phyloP scores from a whole-genome alignment of 92 coral and sea anemone genomes.

The Porites divaricata region DNA sequence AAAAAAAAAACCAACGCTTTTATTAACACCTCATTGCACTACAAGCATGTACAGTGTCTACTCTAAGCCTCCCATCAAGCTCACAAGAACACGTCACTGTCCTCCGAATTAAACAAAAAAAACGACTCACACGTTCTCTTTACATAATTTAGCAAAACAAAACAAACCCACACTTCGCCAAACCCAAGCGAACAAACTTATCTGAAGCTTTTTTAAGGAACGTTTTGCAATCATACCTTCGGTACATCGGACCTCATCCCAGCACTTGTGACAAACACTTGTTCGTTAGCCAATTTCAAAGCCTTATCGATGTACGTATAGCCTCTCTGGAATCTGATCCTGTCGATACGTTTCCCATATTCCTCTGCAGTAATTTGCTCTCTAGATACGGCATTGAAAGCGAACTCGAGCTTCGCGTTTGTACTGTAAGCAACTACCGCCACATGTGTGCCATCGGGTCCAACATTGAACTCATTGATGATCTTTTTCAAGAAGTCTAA shows the following conservation, averaged over 20 bases:
- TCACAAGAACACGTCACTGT: too few relatives aligned
- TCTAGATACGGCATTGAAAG: constrained; percentile 50
- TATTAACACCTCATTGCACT: too few relatives aligned
- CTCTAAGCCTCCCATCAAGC: constrained; percentile 12
- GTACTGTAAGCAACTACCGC: constrained; percentile 74
- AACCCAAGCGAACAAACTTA: too few relatives aligned
- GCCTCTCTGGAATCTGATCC: constrained; percentile 65
- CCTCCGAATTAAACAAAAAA: too few relatives aligned
- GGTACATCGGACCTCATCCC: constrained; percentile 58
- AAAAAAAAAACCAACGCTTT: not conserved
- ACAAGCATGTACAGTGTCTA: constrained; percentile 56
- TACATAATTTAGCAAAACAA: too few relatives aligned
- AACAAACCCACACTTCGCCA: too few relatives aligned
- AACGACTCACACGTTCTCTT: too few relatives aligned
- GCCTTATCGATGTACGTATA: constrained; percentile 76
- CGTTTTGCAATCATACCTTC: not conserved
- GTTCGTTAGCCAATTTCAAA: constrained; percentile 49
- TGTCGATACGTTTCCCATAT: constrained; percentile 45
- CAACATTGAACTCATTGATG: constrained; percentile 56
- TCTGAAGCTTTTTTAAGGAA: too few relatives aligned
- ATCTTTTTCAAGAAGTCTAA: constrained; percentile 50
- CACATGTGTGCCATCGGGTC: constrained; percentile 71
- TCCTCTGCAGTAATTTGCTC: constrained; percentile 34
- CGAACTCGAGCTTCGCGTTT: constrained; percentile 52
- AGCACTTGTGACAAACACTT: constrained; percentile 39